phyloP scores from a whole-genome alignment of 2,888 invertebrate species.

The Pachydiplax longipennis region DNA sequence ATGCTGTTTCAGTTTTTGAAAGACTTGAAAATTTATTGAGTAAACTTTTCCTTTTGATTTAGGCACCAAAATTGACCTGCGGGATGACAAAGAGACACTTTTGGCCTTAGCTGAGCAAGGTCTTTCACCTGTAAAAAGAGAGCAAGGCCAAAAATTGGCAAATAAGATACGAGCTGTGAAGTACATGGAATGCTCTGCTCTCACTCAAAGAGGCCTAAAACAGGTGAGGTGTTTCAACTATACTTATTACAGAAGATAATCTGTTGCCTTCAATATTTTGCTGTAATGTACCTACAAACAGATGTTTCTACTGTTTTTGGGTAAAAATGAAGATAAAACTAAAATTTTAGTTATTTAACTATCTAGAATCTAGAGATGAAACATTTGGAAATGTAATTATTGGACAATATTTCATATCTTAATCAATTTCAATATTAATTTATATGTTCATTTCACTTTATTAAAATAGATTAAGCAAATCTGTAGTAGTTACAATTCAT shows the following conservation, averaged over 20 bases:
- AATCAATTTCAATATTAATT: too few species aligned
- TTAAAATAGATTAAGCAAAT: too few species aligned
- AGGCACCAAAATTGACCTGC: constrained; percentile 98
- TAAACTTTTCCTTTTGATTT: constrained; percentile 27
- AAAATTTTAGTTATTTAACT: too few species aligned
- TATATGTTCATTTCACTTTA: too few species aligned
- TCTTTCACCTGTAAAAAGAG: constrained; percentile 93
- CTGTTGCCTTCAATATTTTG: too few species aligned
- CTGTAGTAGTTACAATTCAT: too few species aligned
- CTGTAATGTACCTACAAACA: background rate
- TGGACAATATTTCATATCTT: too few species aligned
- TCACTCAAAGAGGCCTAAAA: constrained; percentile 97
- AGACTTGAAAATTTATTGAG: too few species aligned
- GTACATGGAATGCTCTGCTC: constrained; percentile 99
- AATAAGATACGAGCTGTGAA: constrained; percentile 98
- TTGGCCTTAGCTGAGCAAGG: constrained; percentile 85
- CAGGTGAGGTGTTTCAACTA: constrained; percentile 64
- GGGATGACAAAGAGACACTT: constrained; percentile 96
- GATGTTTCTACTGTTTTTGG: background rate
- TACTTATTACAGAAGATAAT: background rate
- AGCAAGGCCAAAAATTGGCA: constrained; percentile 97
- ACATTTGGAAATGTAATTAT: too few species aligned
- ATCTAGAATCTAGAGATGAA: too few species aligned
- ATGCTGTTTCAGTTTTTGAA: too few species aligned
- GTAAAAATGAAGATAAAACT: too few species aligned